These are phyloP conservation scores for Nibea coibor DNA, from an alignment of 2,113 vertebrate species.

Conservation along the genomic window DNA sequence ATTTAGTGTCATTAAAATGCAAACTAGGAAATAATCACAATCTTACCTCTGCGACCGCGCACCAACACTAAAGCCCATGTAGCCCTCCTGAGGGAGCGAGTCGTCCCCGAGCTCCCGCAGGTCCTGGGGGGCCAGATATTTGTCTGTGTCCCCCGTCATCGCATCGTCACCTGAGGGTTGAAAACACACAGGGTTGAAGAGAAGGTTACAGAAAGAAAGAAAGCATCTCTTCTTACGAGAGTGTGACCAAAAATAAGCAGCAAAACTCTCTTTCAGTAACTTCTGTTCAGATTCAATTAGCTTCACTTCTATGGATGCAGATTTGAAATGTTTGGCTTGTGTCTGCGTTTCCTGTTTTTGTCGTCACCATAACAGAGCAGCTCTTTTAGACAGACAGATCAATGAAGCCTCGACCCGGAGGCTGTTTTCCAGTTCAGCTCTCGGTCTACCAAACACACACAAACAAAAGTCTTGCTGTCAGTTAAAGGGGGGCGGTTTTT, in stretches of 20 bases:
- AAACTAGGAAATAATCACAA: neutral
- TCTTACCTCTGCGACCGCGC: slow-evolving; percentile 95
- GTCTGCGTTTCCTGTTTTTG: neutral
- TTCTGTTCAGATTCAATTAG: too few species aligned
- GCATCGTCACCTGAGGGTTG: slow-evolving; percentile 91
- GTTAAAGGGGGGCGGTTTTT: slow-evolving; percentile 34
- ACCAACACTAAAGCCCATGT: slow-evolving; percentile 97
- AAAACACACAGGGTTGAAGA: slow-evolving; percentile 3
- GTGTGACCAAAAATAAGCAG: neutral
- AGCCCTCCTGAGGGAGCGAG: slow-evolving; percentile 95
- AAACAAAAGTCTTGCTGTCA: slow-evolving; percentile 56
- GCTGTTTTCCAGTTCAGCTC: slow-evolving; percentile 60
- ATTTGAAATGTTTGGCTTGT: neutral
- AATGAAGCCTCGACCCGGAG: slow-evolving; percentile 54
- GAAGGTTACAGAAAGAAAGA: neutral
- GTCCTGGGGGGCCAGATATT: slow-evolving; percentile 96
- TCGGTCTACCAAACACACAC: slow-evolving; percentile 30
- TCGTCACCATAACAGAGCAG: neutral
- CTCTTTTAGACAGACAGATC: slow-evolving; percentile 51
- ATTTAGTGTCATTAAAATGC: neutral
- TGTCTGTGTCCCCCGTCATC: slow-evolving; percentile 96
- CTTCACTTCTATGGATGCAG: neutral
- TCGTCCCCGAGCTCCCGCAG: slow-evolving; percentile 96
- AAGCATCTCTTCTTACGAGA: neutral
- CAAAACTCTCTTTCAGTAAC: neutral